Percentiles rank a stretch among this genome's conserved stretches.
phyloP scores from a whole-genome alignment of 2,888 invertebrate species.

The Eupithecia vulgata region DNA sequence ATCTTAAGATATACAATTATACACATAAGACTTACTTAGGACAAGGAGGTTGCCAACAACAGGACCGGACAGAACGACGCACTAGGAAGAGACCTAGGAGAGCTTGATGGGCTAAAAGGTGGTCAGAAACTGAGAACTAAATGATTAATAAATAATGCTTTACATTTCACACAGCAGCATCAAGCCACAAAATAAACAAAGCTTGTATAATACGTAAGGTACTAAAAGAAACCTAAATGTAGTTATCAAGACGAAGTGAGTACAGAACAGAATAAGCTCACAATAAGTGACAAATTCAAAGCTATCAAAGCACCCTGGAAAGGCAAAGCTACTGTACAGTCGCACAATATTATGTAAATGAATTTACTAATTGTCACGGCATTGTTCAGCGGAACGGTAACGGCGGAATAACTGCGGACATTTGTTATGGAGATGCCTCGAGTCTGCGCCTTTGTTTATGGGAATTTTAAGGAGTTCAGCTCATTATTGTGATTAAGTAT shows the following conservation, averaged over 20 bases:
- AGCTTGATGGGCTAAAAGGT: not conserved
- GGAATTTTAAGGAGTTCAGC: slow-evolving; percentile 43
- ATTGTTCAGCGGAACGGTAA: slow-evolving; percentile 33
- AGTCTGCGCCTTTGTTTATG: slow-evolving; percentile 42
- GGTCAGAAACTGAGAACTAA: too few species aligned
- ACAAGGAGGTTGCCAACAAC: not conserved
- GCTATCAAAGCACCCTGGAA: slow-evolving; percentile 12
- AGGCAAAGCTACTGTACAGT: slow-evolving; percentile 22
- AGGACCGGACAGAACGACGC: not conserved
- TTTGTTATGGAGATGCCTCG: slow-evolving; percentile 35
- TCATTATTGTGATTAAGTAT: slow-evolving; percentile 39
- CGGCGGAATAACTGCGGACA: slow-evolving; percentile 32
- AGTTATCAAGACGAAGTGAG: not conserved
- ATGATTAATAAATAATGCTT: not conserved
- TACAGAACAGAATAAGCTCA: slow-evolving; percentile 6
- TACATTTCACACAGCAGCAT: not conserved
- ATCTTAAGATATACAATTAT: not conserved
- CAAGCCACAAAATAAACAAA: not conserved
- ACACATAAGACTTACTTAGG: too few species aligned
- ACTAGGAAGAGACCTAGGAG: not conserved
- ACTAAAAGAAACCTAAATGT: not conserved
- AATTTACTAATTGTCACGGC: slow-evolving; percentile 45
- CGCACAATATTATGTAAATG: slow-evolving; percentile 45
- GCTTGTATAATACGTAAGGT: not conserved
- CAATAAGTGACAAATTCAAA: slow-evolving; percentile 7